Evolutionary conservation across 2,888 invertebrate species (phyloP).

Genomic region (Mythimna pallens): DNA sequence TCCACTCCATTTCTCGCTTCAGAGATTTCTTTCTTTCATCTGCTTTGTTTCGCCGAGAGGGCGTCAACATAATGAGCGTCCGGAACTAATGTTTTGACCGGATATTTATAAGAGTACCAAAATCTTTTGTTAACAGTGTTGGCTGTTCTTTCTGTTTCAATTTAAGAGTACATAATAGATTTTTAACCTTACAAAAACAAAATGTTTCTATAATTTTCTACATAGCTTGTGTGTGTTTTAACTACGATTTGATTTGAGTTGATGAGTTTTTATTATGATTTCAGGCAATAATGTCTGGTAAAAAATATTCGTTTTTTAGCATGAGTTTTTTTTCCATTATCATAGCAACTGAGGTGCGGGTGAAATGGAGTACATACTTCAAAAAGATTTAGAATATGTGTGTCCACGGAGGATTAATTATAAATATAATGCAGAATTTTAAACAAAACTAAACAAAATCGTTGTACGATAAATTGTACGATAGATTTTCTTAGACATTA

Average conservation of each 20-base stretch:
- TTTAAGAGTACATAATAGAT: slow-evolving; percentile 57
- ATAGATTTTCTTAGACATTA: too few relatives aligned
- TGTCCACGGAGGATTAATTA: neutral
- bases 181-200: slow-evolving; percentile 41
- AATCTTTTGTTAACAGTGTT: slow-evolving; percentile 68
- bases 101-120: slow-evolving; percentile 77
- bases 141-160: slow-evolving; percentile 63
- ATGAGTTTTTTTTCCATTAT: neutral
- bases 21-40: slow-evolving; percentile 81
- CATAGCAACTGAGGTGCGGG: neutral
- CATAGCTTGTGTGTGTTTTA: slow-evolving; percentile 12
- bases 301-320: neutral
- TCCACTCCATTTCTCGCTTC: slow-evolving; percentile 80
- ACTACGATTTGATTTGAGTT: too few relatives aligned
- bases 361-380: neutral
- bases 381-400: neutral
- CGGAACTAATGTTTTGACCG: slow-evolving; percentile 78
- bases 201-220: slow-evolving; percentile 25
- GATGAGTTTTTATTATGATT: slow-evolving; percentile 9
- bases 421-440: too few relatives aligned
- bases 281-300: neutral
- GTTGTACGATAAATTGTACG: too few relatives aligned
- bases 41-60: slow-evolving; percentile 79
- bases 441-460: too few relatives aligned
- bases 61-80: slow-evolving; percentile 81